Percentiles rank a stretch among this genome's conserved stretches.
These are phyloP conservation scores for Myiozetetes cayanensis DNA, from an alignment of 2,113 vertebrate genomes.

Conservation along the genomic window DNA sequence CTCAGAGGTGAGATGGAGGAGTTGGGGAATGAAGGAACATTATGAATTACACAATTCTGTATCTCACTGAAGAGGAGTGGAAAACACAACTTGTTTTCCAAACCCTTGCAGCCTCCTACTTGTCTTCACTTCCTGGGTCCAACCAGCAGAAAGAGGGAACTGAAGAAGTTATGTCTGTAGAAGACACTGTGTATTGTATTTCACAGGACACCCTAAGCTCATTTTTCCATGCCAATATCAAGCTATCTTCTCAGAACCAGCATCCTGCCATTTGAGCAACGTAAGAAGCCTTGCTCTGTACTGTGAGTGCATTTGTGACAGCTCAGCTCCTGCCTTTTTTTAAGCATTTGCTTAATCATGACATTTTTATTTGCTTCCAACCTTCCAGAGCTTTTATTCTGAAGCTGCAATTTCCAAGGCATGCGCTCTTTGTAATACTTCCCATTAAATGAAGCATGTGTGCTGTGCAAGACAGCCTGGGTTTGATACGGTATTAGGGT, in stretches of 20 bases:
- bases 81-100: background rate
- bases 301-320: background rate
- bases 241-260: background rate
- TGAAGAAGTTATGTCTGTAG: background rate
- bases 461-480: background rate
- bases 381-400: background rate
- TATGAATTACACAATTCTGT: background rate
- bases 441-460: background rate
- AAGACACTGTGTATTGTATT: background rate
- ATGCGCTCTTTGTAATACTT: background rate
- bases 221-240: background rate
- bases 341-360: slow-evolving; percentile 19
- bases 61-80: background rate
- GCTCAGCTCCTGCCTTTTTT: background rate
- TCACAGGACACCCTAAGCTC: background rate
- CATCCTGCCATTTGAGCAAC: background rate
- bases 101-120: background rate
- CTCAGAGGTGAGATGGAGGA: background rate
- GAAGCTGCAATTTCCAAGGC: background rate
- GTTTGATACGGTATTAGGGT: background rate
- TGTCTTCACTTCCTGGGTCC: background rate
- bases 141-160: background rate
- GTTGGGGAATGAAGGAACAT: background rate
- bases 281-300: background rate
- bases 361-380: slow-evolving; percentile 47